Percentiles rank a stretch among this genome's conserved stretches.
These are phyloP conservation scores for Netelia melanura DNA, from an alignment of 2,888 invertebrate genomes.

Conservation along the genomic window DNA sequence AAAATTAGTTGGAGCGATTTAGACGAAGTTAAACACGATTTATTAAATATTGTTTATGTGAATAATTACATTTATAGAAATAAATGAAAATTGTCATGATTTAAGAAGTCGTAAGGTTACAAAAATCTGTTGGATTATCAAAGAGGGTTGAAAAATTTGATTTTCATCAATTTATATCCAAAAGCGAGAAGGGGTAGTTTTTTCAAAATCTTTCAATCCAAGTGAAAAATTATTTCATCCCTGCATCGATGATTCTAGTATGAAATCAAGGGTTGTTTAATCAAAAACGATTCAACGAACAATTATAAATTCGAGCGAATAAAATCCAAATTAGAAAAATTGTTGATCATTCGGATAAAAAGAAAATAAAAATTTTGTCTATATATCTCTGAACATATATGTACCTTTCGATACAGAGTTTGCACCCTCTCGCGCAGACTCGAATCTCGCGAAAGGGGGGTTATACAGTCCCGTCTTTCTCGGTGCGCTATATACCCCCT, in stretches of 20 bases:
- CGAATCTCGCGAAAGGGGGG: constrained; percentile 49
- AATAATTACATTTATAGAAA: neutral
- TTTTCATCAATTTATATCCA: neutral
- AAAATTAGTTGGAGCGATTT: neutral
- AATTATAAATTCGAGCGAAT: neutral
- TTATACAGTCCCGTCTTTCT: constrained; percentile 55
- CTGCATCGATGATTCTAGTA: neutral
- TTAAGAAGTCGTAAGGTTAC: no score
- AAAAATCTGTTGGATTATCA: no score
- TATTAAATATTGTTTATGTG: no score
- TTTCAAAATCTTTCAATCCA: neutral
- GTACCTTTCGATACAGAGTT: constrained; percentile 14
- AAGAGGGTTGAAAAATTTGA: no score
- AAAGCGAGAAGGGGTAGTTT: neutral
- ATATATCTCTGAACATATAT: neutral
- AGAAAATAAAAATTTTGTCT: neutral
- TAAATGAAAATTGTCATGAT: neutral
- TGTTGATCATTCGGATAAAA: neutral
- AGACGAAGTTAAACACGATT: neutral
- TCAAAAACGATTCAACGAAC: neutral
- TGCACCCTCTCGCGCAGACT: constrained; percentile 56
- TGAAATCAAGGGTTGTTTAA: neutral
- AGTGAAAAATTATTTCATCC: neutral
- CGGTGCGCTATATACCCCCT: constrained; percentile 20
- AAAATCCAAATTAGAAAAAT: neutral